Base-by-base conservation (phyloP, 2,888 invertebrate species). In the Dolomedes plantarius region DNA sequence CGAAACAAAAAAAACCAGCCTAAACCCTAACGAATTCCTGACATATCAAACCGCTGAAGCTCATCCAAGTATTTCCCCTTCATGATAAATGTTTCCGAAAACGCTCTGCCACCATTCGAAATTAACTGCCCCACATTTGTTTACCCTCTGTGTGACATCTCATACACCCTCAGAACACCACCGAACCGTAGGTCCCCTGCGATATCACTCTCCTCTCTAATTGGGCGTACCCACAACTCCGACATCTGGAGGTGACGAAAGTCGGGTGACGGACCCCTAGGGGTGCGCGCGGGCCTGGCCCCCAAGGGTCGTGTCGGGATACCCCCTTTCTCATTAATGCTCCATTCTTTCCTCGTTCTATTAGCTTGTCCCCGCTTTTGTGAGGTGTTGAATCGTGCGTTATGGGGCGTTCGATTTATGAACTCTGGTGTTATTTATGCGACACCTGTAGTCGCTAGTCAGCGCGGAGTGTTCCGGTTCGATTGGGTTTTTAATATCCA, bases 241-340 rank as follows among this genome's bases (percentile, higher is more conserved):
- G 56, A 69, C 82, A 83, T 75, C 82, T 83, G 83, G 41, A 77
- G 73, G 76, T 72, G 77, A 75, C 75, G 81, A 81, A 39, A 72
- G 62, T 65, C 81, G 29, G 41, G 23, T 56, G 39, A 28, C 32
- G 32, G 19, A 19, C 72, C 80, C 80, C 67, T 16, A 5, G 28
- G 64, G 62, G 56, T 23, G 65, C 39, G 62, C 36, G 11, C 69
- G 69, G 41, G 29, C 9, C 11, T 23, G 56, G n/a, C 68, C 75
- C 80, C 74, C 56, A 41, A 68, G 69, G 62, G 69, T 68, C 68
- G 29, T 23, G 69, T 69, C 19, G 68, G 50, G 69, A 50, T 68
- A 13, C 72, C 56, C 50, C 62, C 32, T 64, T 39, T 74, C 83
- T 85, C 83, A 85, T 85, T 85, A 85, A 31, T 39, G 65, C 28